Percentiles rank a stretch among this genome's conserved stretches.
These are phyloP conservation scores for Melanocharis versteri DNA, from an alignment of 2,113 vertebrate species.

Conservation along the genomic window DNA sequence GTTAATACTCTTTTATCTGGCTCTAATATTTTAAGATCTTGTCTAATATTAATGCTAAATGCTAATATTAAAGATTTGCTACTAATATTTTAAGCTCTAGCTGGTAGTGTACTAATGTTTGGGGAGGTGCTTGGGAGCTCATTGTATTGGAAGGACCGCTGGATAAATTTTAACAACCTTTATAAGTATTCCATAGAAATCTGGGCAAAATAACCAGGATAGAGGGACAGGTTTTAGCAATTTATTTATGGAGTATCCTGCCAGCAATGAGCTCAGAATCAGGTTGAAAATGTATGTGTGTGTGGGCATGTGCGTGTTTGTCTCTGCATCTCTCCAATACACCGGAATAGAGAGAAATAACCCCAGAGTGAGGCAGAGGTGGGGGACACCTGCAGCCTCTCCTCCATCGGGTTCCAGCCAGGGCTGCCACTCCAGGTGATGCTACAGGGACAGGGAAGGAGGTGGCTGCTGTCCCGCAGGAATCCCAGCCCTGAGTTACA, in stretches of 20 bases:
- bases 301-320: not conserved
- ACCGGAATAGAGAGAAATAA: not conserved
- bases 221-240: not conserved
- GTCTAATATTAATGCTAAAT: slow-evolving; percentile 58
- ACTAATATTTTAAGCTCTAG: slow-evolving; percentile 45
- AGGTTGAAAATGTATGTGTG: not conserved
- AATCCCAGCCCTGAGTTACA: not conserved
- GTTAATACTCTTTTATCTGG: slow-evolving; percentile 55
- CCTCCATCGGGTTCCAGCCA: fast-evolving
- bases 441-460: not conserved
- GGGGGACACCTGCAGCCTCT: not conserved
- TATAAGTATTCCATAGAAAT: not conserved
- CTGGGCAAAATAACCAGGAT: not conserved
- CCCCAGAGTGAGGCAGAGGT: not conserved
- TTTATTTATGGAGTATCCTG: not conserved
- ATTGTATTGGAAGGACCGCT: not conserved
- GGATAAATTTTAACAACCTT: not conserved
- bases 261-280: not conserved
- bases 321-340: not conserved
- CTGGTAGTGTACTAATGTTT: not conserved
- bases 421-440: not conserved
- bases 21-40: slow-evolving; percentile 60
- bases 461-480: not conserved
- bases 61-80: slow-evolving; percentile 37
- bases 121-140: not conserved